A percentile compares a stretch with the other conserved stretches of the same genome.
Evolutionary conservation across 2,888 invertebrate species (phyloP).

Genomic region (Chrysotoxum bicinctum): DNA sequence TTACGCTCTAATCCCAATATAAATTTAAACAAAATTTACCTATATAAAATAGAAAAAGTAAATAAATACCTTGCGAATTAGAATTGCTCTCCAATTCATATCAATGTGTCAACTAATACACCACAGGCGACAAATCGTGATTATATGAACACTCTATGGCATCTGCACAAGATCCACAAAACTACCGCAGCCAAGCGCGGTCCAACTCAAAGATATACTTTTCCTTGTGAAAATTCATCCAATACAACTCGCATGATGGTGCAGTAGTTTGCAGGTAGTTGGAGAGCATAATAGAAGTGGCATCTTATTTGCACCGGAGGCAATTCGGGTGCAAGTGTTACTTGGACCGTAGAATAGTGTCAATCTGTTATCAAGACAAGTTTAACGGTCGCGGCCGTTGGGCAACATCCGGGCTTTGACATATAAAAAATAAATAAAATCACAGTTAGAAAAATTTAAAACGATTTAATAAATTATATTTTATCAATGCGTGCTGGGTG

Average conservation of each 20-base stretch:
- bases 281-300: slow-evolving; percentile 9
- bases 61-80: slow-evolving; percentile 34
- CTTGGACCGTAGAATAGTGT: slow-evolving; percentile 53
- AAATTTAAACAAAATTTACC: neutral
- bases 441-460: neutral
- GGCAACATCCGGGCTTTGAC: slow-evolving; percentile 51
- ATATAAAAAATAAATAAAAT: slow-evolving; percentile 23
- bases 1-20: slow-evolving; percentile 55
- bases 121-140: slow-evolving; percentile 70
- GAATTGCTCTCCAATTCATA: slow-evolving; percentile 66
- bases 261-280: slow-evolving; percentile 16
- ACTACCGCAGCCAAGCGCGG: neutral
- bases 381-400: slow-evolving; percentile 18
- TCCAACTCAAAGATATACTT: slow-evolving; percentile 12
- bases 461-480: no score
- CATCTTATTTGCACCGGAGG: slow-evolving; percentile 29
- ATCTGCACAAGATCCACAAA: neutral
- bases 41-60: neutral
- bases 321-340: slow-evolving; percentile 45
- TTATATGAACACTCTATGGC: slow-evolving; percentile 25
- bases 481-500: no score
- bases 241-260: slow-evolving; percentile 15
- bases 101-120: slow-evolving; percentile 69
- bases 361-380: slow-evolving; percentile 58
- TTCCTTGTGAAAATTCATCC: slow-evolving; percentile 16